A percentile compares a stretch with the other conserved stretches of the same genome.
phyloP scores from a whole-genome alignment of 2,113 vertebrate genomes.

The Melanostigma gelatinosum region DNA sequence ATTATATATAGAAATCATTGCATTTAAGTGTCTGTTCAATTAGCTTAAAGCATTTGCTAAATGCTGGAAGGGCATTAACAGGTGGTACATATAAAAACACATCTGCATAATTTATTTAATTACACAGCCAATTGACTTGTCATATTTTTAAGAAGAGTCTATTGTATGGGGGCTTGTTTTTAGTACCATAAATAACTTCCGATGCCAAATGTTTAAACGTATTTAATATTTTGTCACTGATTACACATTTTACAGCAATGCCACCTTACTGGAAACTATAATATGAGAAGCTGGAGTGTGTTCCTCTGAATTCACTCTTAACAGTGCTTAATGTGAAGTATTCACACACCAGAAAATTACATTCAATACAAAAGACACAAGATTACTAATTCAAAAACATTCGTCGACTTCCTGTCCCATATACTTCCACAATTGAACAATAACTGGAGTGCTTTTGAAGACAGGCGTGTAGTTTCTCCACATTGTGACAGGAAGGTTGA shows the following conservation, averaged over 20 bases:
- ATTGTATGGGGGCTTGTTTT: not conserved
- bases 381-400: slow-evolving; percentile 41
- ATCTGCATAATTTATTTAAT: not conserved
- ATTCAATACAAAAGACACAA: slow-evolving; percentile 62
- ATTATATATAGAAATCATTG: not conserved
- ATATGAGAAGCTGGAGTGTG: slow-evolving; percentile 64
- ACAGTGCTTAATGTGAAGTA: slow-evolving; percentile 20
- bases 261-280: slow-evolving; percentile 13
- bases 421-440: slow-evolving; percentile 2
- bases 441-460: slow-evolving; percentile 7
- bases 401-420: not conserved
- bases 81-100: not conserved
- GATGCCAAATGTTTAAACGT: slow-evolving; percentile 25
- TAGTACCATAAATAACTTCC: not conserved
- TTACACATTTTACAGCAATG: slow-evolving; percentile 48
- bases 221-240: slow-evolving; percentile 24
- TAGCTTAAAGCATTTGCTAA: not conserved
- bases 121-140: not conserved
- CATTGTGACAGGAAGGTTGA: slow-evolving; percentile 11
- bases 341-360: slow-evolving; percentile 58
- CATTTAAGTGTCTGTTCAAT: not conserved
- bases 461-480: not conserved
- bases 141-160: not conserved
- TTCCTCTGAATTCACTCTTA: slow-evolving; percentile 30
- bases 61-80: not conserved